phyloP scores from a whole-genome alignment of 2,888 invertebrate species.

The Epistrophella euchroma region DNA sequence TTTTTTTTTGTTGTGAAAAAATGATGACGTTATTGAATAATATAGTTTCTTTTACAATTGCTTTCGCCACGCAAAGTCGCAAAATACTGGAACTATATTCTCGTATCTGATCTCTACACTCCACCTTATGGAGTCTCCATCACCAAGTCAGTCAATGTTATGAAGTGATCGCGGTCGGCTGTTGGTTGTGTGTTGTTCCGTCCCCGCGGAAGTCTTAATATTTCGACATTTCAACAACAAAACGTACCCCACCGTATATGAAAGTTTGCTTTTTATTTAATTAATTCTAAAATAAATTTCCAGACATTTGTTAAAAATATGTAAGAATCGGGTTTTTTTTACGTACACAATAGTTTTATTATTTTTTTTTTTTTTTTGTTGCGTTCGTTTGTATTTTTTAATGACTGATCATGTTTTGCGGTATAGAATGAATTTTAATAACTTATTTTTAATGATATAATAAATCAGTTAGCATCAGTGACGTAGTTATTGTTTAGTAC shows the following conservation, averaged over 20 bases:
- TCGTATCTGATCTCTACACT: neutral
- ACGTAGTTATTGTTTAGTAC: conserved; percentile 8
- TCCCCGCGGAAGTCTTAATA: conserved; percentile 70
- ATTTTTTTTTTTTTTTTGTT: neutral
- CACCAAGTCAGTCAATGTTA: conserved; percentile 66
- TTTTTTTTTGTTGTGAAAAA: neutral
- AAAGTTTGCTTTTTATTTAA: conserved; percentile 19
- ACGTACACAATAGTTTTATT: conserved; percentile 24
- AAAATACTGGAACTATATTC: conserved; percentile 53
- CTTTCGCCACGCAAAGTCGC: conserved; percentile 61
- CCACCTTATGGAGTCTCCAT: neutral
- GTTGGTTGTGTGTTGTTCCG: conserved; percentile 55
- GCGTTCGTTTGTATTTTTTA: neutral
- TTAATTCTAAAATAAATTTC: conserved; percentile 23
- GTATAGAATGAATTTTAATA: conserved; percentile 9
- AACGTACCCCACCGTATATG: neutral
- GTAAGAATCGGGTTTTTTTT: conserved; percentile 46
- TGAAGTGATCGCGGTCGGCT: conserved; percentile 76
- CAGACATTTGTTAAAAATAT: conserved; percentile 5
- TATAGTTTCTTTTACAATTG: conserved; percentile 32
- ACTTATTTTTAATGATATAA: conserved; percentile 22
- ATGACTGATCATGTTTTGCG: conserved; percentile 50
- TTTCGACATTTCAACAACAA: conserved; percentile 45
- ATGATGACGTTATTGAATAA: conserved; percentile 31
- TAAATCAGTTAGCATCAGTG: conserved; percentile 25